phyloP scores from a whole-genome alignment of 2,797 vertebrate species.

The Eulemur albifrons region DNA sequence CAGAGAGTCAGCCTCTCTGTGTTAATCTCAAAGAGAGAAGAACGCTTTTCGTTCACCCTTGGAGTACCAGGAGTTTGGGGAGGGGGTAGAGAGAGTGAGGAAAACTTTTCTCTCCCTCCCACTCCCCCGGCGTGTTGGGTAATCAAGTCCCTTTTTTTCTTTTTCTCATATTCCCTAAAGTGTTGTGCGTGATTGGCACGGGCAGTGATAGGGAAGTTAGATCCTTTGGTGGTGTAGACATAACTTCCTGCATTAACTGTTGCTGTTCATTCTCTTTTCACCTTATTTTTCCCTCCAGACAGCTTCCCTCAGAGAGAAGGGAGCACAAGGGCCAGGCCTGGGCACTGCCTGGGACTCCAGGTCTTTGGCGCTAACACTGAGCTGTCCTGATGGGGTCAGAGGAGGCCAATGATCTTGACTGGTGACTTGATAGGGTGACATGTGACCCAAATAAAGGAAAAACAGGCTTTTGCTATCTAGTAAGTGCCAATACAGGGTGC shows the following conservation, averaged over 20 bases:
- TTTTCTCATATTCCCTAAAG: not conserved
- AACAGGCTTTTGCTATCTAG: slow-evolving; percentile 59
- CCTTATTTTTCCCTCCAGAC: not conserved
- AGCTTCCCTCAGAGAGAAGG: not conserved
- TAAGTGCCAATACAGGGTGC: slow-evolving; percentile 36
- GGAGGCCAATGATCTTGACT: slow-evolving; percentile 61
- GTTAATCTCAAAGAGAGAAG: not conserved
- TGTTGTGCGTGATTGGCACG: not conserved
- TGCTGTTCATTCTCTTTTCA: not conserved
- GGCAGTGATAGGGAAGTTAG: not conserved
- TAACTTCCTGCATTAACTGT: not conserved
- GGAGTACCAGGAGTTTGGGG: not conserved
- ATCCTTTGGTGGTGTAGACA: not conserved
- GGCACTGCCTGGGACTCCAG: not conserved
- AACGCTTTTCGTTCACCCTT: not conserved
- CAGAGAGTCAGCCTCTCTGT: not conserved
- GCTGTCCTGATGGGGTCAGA: slow-evolving; percentile 46
- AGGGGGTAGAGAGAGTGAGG: not conserved
- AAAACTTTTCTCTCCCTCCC: not conserved
- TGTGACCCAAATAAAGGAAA: slow-evolving; percentile 72
- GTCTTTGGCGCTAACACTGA: not conserved
- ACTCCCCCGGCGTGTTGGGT: too few species aligned
- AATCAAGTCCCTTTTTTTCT: not conserved
- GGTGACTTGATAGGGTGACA: slow-evolving; percentile 60
- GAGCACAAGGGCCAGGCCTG: not conserved